Evolutionary conservation across 2,888 invertebrate genomes (phyloP), one percentile per base, ranked within the genome.

Genomic region (Diplazon laetatorius): DNA sequence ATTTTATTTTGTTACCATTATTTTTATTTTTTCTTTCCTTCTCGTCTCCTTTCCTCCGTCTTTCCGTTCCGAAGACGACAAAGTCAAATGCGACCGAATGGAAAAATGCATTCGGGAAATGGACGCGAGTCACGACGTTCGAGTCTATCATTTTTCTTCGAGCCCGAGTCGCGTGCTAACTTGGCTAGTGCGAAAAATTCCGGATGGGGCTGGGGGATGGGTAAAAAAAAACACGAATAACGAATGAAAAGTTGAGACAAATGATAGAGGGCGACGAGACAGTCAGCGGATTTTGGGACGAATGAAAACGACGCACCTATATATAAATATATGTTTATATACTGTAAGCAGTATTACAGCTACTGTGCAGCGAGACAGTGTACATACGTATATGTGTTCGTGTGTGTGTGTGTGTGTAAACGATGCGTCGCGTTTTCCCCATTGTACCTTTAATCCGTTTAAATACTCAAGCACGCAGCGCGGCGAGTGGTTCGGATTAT

Each of bases 391-490:
- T n/a, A n/a, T n/a, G n/a, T n/a, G n/a, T n/a, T n/a, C n/a, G n/a
- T n/a, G n/a, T n/a, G 30, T 30, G 6, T 6, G 30, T 5, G 6
- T 30, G 62, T 57, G 44, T 55, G 37, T 55, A 30, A 22, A 18
- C 44, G 46, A 55, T 62, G 62, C 62, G 62, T 68, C 57, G 68
- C 65, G 22, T 39, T 68, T 44, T 25, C 20, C 72, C 57, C 63
- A 69, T 69, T 69, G 68, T 78, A 73, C 50, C 30, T 63, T 48
- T 73, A 78, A 73, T 63, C 77, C 73, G 63, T 73, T 78, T 73
- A 73, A 78, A 78, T 73, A 78, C 77, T 63, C 57, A 22, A 42
- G 55, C 39, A 44, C 59, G 57, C 62, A 73, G 48, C 50, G 57
- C 42, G 48, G 30, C 57, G 57, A 63, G 59, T 50, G 59, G 63